Evolutionary conservation across 2,888 invertebrate genomes (phyloP).

Genomic region (Spilarctia lutea): DNA sequence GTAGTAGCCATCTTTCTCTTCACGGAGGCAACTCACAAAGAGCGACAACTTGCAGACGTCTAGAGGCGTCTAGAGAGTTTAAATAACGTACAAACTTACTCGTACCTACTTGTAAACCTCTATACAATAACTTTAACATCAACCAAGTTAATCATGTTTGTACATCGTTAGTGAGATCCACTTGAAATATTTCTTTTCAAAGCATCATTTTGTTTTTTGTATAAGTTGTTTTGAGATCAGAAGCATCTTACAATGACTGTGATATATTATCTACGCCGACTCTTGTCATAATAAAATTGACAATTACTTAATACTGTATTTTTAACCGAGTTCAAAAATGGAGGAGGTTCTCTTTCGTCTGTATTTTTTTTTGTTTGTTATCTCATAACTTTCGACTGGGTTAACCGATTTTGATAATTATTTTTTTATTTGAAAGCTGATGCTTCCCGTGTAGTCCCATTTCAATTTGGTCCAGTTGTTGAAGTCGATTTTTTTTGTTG

Average conservation of each 20-base stretch:
- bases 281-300: not conserved
- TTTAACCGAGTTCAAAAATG: too few relatives aligned
- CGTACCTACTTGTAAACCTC: slow-evolving; percentile 30
- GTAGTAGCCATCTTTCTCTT: slow-evolving; percentile 19
- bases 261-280: not conserved
- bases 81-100: slow-evolving; percentile 58
- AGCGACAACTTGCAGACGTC: slow-evolving; percentile 59
- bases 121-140: slow-evolving; percentile 24
- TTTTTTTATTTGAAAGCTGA: too few relatives aligned
- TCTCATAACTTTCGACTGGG: too few relatives aligned
- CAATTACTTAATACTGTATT: not conserved
- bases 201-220: not conserved
- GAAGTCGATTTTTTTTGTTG: too few relatives aligned
- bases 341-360: too few relatives aligned
- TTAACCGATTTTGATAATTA: too few relatives aligned
- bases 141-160: not conserved
- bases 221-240: not conserved
- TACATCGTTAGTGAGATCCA: slow-evolving; percentile 1
- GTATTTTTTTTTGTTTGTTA: too few relatives aligned
- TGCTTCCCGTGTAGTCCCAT: too few relatives aligned
- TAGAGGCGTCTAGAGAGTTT: slow-evolving; percentile 59
- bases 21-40: slow-evolving; percentile 43
- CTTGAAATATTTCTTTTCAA: not conserved
- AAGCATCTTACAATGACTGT: not conserved
- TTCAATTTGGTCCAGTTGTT: too few relatives aligned